Base-by-base conservation (phyloP, 2,888 invertebrate genomes). In the Erynnis tages region DNA sequence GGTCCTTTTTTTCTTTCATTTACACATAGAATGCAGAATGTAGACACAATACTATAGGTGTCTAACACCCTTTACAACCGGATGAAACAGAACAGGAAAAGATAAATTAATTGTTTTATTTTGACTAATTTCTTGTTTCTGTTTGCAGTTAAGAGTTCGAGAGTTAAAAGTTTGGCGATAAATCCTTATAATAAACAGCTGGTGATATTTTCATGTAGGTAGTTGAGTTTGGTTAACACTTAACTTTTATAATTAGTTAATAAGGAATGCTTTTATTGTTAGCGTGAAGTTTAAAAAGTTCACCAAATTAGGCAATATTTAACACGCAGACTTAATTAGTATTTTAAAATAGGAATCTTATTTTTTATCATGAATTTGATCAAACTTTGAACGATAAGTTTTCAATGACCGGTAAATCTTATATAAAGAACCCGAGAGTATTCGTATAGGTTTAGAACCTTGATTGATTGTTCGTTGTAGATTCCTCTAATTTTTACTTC, bases 141-240 rank as follows among this genome's bases (percentile, higher is more conserved):
- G 81, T 65, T 76, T 79, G 76, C 79, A 76, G 77, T 82, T 80
- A 76, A 76, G 76, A 83, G 79, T 83, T 83, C 76, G 72, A 71
- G 27, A 23, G 76, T 71, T 64, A 8, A n/a, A 34, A 34, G 34
- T 34, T 34, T 1, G 17, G 60, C 76, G 67, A 81, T 85, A 85
- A 84, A 85, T 83, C 81, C 63, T 59, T 67, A 77, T 79, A 81
- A 82, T 83, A 78, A 83, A 77, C 83, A 82, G 81, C 77, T 71
- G 80, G 77, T 78, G 80, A 82, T 82, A 80, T 83, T 84, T 84
- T 83, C 81, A 84, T 78, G 76, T 76, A 71, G 73, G 72, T 76
- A 77, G 16, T n/a, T n/a, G n/a, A n/a, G n/a, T n/a, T n/a, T n/a
- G n/a, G n/a, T n/a, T n/a, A n/a, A n/a, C n/a, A n/a, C n/a, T n/a